Evolutionary conservation across 1,140 invertebrate species (phyloP).

Genomic region (Cheumatopsyche charites): DNA sequence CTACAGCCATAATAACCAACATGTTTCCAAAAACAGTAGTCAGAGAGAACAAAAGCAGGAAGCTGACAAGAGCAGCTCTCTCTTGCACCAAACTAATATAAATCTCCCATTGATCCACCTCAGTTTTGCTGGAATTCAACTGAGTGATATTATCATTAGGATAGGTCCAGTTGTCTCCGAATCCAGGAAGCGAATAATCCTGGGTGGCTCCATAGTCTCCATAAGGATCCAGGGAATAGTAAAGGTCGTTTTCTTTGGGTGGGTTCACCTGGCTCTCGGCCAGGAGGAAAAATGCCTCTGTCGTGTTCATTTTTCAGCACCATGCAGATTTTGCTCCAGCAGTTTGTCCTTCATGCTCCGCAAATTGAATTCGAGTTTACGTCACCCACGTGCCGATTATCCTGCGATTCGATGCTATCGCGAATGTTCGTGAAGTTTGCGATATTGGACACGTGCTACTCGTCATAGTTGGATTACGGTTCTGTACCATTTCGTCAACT

Average conservation of each 20-base stretch:
- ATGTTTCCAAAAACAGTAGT: constrained; percentile 96
- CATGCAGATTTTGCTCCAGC: constrained; percentile 2
- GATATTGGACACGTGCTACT: not conserved
- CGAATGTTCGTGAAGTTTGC: constrained; percentile 16
- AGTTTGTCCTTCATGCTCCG: not conserved
- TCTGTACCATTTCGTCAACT: too few relatives aligned
- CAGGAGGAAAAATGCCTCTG: constrained; percentile 41
- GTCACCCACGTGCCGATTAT: constrained; percentile 26
- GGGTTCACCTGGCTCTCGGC: constrained; percentile 42
- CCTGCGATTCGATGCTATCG: not conserved
- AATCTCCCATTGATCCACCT: constrained; percentile 56
- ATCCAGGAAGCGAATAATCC: constrained; percentile 24
- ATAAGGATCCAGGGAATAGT: constrained; percentile 42
- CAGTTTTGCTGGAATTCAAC: constrained; percentile 44
- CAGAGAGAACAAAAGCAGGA: constrained; percentile 88
- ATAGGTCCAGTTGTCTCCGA: constrained; percentile 40
- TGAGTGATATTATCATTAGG: constrained; percentile 7
- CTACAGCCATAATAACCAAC: constrained; percentile 92
- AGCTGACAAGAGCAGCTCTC: constrained; percentile 78
- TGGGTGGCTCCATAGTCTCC: not conserved
- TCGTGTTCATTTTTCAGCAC: constrained; percentile 45
- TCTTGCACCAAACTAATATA: constrained; percentile 64
- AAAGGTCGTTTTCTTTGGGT: constrained; percentile 41
- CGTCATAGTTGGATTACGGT: too few relatives aligned
- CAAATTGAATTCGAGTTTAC: not conserved